These are phyloP conservation scores for Lynx canadensis DNA, from an alignment of 2,113 vertebrate species.

Conservation along the genomic window DNA sequence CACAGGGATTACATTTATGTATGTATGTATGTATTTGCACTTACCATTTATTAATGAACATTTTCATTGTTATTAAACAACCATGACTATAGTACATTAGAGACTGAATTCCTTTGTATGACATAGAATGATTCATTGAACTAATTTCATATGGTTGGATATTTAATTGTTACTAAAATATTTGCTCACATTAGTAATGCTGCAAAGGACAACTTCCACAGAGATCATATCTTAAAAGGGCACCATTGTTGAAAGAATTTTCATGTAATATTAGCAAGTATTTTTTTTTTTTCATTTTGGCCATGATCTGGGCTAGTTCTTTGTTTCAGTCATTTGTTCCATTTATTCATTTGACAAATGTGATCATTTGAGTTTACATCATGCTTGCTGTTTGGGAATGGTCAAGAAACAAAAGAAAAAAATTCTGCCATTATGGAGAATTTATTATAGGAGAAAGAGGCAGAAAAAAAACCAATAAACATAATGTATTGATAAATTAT, in stretches of 20 bases:
- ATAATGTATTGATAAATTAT: not conserved
- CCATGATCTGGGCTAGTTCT: not conserved
- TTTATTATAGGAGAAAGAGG: not conserved
- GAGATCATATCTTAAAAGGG: not conserved
- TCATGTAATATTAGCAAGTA: not conserved
- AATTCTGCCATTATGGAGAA: not conserved
- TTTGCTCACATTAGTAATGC: not conserved
- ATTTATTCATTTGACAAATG: not conserved
- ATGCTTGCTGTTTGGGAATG: not conserved
- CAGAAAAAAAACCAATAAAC: not conserved
- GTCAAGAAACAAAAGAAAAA: not conserved
- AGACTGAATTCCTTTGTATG: not conserved
- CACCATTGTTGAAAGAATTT: not conserved
- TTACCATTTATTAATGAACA: not conserved
- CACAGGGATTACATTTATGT: not conserved
- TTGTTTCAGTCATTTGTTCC: not conserved
- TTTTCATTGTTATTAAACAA: not conserved
- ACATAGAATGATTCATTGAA: not conserved
- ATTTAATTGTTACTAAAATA: not conserved
- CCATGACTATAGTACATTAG: not conserved
- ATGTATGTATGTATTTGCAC: not conserved
- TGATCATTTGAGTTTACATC: not conserved
- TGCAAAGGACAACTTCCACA: not conserved
- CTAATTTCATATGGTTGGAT: not conserved
- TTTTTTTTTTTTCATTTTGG: not conserved